Evolutionary conservation across 2,888 invertebrate species (phyloP), one percentile per base, ranked within the genome.

Genomic region (Liposcelis brunnea): DNA sequence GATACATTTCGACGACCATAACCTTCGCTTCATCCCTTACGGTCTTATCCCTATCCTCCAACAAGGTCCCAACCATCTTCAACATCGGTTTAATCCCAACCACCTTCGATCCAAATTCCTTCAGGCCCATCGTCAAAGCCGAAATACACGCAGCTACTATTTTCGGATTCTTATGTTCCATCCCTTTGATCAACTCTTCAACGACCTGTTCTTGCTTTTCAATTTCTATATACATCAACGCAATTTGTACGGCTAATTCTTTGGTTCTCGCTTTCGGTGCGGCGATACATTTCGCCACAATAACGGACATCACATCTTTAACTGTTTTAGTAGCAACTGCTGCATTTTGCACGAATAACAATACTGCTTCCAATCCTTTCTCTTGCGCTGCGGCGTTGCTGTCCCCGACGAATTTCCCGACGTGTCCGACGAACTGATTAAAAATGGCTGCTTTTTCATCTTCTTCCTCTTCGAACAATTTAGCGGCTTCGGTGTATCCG

Each of bases 141-240:
- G 77, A 69, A 2, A 85, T 72, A 60, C 89, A 91, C 0, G 84
- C 91, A 0, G 84, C 69, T 0, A 91, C 85, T 49, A 91, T 86
- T 67, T 94, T 97, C 0, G 97, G 95, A 63, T 94, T 94, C 63
- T 97, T 97, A 54, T 86, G 86, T 37, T 89, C 85, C 67, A 90
- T 80, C 31, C 95, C 95, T 66, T 93, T 93, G 15, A 91, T 66
- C 2, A 97, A 67, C 61, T 93, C 94, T 52, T 95, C 95, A 54
- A 80, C 69, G 0, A 90, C 89, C 10, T 75, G 64, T 51, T 95
- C 95, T 49, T 85, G 82, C 60, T 91, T 94, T 59, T 97, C 95
- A 56, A 94, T 89, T 69, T 97, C 95, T 52, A 95, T 73, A 61
- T 85, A 94, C 86, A 93, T 87, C 48, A 97, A 67, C 4, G 81